phyloP scores from a whole-genome alignment of 2,888 invertebrate species.

The Teinopalpus imperialis region DNA sequence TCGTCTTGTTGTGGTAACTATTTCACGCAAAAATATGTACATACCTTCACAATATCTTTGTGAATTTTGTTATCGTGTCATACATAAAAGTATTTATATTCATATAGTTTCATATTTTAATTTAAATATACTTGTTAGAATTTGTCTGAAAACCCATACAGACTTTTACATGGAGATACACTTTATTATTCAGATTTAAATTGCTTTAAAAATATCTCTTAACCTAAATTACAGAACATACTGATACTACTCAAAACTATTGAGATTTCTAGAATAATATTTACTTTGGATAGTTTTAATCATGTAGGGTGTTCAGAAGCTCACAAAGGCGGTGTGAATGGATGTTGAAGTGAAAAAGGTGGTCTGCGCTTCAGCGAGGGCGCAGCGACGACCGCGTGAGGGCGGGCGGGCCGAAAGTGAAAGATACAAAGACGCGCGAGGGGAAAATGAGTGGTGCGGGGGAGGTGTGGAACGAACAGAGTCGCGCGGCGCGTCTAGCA shows the following conservation, averaged over 20 bases:
- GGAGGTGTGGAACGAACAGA: conserved; percentile 38
- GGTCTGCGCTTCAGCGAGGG: conserved; percentile 38
- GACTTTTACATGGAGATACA: no score
- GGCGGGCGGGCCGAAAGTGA: conserved; percentile 70
- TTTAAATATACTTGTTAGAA: no score
- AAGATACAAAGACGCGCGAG: conserved; percentile 60
- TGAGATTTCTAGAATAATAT: not conserved
- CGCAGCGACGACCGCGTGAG: conserved; percentile 44
- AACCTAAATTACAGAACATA: no score
- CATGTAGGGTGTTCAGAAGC: not conserved
- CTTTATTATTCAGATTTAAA: no score
- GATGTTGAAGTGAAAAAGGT: conserved; percentile 34
- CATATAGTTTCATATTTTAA: no score
- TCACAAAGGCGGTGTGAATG: conserved; percentile 33
- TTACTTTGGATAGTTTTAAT: conserved; percentile 4
- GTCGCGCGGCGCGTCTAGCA: conserved; percentile 52
- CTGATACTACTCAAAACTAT: no score
- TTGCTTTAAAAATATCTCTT: no score
- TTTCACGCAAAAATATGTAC: not conserved
- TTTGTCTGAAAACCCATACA: no score
- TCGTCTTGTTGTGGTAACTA: not conserved
- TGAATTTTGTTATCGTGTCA: no score
- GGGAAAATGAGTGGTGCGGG: conserved; percentile 35
- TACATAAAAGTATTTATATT: no score
- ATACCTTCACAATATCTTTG: no score